Evolutionary conservation across 2,888 invertebrate species (phyloP).

Genomic region (Cosmorhoe ocellata): DNA sequence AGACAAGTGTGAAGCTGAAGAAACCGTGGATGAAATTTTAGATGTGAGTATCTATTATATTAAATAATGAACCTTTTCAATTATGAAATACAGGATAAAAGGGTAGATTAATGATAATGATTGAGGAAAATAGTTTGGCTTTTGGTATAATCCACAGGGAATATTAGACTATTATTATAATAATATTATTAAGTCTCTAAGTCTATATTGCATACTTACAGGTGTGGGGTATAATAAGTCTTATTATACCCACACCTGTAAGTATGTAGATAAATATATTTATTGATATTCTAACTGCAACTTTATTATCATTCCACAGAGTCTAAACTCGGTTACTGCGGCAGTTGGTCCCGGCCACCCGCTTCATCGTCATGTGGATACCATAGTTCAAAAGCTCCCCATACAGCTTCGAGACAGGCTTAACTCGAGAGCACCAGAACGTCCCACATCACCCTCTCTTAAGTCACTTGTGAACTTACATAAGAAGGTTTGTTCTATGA

Average conservation of each 20-base stretch:
- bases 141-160: no score
- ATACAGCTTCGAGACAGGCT: slow-evolving; percentile 89
- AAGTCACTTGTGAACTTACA: slow-evolving; percentile 95
- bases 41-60: slow-evolving; percentile 83
- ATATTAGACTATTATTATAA: no score
- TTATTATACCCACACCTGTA: no score
- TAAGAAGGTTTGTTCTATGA: slow-evolving; percentile 85
- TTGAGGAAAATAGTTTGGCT: no score
- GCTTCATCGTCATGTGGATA: slow-evolving; percentile 91
- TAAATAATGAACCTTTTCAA: not conserved
- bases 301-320: slow-evolving; percentile 75
- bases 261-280: no score
- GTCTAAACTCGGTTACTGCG: slow-evolving; percentile 90
- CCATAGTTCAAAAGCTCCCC: slow-evolving; percentile 94
- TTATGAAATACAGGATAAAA: no score
- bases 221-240: no score
- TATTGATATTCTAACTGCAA: no score
- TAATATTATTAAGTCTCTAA: no score
- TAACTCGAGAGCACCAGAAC: slow-evolving; percentile 81
- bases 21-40: slow-evolving; percentile 96
- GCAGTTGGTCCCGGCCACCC: slow-evolving; percentile 89
- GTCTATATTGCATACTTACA: no score
- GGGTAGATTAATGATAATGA: no score
- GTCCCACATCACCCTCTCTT: slow-evolving; percentile 86
- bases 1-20: slow-evolving; percentile 98